Conservation (phyloP, 2,888 invertebrate genomes). For the Macaria notata region DNA sequence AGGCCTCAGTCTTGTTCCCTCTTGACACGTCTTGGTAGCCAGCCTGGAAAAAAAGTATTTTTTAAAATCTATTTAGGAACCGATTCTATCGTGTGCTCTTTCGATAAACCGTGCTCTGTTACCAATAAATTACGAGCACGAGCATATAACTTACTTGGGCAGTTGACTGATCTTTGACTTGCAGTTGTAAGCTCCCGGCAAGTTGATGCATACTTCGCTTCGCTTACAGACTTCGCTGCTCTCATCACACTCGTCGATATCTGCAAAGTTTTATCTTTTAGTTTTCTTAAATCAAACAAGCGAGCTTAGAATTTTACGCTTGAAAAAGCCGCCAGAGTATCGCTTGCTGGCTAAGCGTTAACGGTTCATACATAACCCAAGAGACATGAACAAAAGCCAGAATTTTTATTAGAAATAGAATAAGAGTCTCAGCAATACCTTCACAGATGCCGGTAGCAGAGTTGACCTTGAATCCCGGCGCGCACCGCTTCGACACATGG, state of each 20-base stretch:
- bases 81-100: too few species aligned
- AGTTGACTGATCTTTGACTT: conserved; percentile 81
- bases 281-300: too few species aligned
- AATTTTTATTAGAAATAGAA: too few species aligned
- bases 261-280: conserved; percentile 63
- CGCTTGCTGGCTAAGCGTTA: too few species aligned
- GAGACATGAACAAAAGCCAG: too few species aligned
- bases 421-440: too few species aligned
- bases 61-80: too few species aligned
- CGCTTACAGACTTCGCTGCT: conserved; percentile 89
- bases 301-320: too few species aligned
- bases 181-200: conserved; percentile 92
- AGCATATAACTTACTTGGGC: conserved; percentile 57
- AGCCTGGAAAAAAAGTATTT: conserved; percentile 47
- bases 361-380: too few species aligned
- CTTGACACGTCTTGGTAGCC: conserved; percentile 80
- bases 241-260: conserved; percentile 93
- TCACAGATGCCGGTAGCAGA: conserved; percentile 78
- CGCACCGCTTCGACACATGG: conserved; percentile 84
- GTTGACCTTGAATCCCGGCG: conserved; percentile 85
- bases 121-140: too few species aligned
- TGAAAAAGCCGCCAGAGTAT: too few species aligned
- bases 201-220: conserved; percentile 92
- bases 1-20: conserved; percentile 75
- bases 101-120: too few species aligned